A percentile compares a stretch with the other conserved stretches of the same genome.
Conservation (phyloP, 1,140 invertebrate genomes). For the Listronotus bonariensis region DNA sequence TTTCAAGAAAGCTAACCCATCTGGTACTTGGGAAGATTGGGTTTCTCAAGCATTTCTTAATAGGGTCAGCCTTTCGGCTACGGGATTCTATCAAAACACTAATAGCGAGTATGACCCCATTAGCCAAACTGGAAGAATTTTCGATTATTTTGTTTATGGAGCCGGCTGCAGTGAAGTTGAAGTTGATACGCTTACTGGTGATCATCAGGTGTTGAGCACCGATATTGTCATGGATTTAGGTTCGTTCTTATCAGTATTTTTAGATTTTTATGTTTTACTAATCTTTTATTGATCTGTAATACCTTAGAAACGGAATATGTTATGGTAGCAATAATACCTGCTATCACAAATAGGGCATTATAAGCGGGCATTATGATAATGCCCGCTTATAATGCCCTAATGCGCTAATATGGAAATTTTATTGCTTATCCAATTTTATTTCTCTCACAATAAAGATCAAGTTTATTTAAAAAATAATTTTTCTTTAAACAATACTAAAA, state of each 20-base stretch:
- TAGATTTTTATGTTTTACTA: too few species aligned
- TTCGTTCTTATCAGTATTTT: slow-evolving; percentile 11
- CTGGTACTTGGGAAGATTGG: slow-evolving; percentile 84
- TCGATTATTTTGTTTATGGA: slow-evolving; percentile 82
- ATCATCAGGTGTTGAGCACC: slow-evolving; percentile 81
- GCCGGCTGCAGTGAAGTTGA: slow-evolving; percentile 81
- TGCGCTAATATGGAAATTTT: too few species aligned
- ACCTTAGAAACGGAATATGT: too few species aligned
- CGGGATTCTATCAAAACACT: slow-evolving; percentile 65
- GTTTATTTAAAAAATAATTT: too few species aligned
- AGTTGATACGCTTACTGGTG: slow-evolving; percentile 85
- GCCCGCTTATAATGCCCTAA: too few species aligned
- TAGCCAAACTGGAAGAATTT: slow-evolving; percentile 69
- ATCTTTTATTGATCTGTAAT: too few species aligned
- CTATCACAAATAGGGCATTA: too few species aligned
- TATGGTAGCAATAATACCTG: too few species aligned
- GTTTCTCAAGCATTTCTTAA: slow-evolving; percentile 78
- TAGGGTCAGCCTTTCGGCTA: slow-evolving; percentile 79
- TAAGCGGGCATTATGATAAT: too few species aligned
- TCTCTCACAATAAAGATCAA: too few species aligned
- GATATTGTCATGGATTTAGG: slow-evolving; percentile 95
- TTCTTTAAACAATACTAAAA: too few species aligned
- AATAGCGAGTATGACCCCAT: slow-evolving; percentile 76
- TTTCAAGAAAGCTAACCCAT: slow-evolving; percentile 75
- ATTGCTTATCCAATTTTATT: too few species aligned